Evolutionary conservation across 2,797 vertebrate genomes (phyloP).

Genomic region (Ctenosaura bakeri): DNA sequence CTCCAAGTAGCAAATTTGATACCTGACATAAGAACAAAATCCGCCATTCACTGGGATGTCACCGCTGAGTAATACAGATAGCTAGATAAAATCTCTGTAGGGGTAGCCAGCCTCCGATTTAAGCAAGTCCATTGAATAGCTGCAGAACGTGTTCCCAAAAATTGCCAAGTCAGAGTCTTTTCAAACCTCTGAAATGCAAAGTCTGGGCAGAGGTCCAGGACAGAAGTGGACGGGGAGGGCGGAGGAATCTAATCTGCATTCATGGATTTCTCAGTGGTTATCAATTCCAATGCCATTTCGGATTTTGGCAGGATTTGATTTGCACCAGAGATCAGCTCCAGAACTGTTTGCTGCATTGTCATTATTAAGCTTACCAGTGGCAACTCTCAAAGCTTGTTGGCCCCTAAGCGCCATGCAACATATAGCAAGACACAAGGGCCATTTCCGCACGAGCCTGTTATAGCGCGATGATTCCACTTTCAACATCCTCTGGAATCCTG

Average conservation of each 20-base stretch:
- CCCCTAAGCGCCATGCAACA: too few species aligned
- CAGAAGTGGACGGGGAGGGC: conserved; percentile 48
- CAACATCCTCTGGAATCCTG: too few species aligned
- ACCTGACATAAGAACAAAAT: conserved; percentile 69
- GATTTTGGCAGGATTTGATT: conserved; percentile 20
- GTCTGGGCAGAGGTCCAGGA: conserved; percentile 74
- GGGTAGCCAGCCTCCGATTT: conserved; percentile 73
- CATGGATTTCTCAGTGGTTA: conserved; percentile 62
- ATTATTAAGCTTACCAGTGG: neutral
- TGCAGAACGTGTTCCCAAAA: conserved; percentile 74
- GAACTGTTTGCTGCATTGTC: neutral
- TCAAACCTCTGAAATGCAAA: conserved; percentile 75
- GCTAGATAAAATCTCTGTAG: conserved; percentile 53
- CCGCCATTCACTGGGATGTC: conserved; percentile 64
- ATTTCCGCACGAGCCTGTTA: too few species aligned
- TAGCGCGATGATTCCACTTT: too few species aligned
- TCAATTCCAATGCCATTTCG: conserved; percentile 62
- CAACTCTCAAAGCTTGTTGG: neutral
- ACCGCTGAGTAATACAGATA: conserved; percentile 79
- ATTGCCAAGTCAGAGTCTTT: conserved; percentile 77
- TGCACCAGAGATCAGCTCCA: neutral
- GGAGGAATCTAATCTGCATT: conserved; percentile 61
- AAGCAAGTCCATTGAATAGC: conserved; percentile 77
- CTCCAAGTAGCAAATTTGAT: conserved; percentile 68
- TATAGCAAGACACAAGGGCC: too few species aligned